These are phyloP conservation scores for Dromaius novaehollandiae DNA, from an alignment of 2,113 vertebrate species.

Conservation along the genomic window DNA sequence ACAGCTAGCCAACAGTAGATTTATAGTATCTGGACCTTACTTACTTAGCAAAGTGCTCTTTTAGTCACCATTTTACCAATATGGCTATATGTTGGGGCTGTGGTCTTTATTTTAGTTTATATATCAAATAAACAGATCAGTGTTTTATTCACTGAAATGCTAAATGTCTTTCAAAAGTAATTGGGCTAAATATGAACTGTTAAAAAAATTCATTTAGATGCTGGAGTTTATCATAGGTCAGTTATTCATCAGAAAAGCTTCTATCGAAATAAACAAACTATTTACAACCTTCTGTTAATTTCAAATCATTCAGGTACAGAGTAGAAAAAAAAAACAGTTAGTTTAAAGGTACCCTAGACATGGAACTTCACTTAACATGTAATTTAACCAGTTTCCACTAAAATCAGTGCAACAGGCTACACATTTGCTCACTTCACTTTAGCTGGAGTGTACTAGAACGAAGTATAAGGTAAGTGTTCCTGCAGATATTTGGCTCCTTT, in stretches of 20 bases:
- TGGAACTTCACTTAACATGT: not conserved
- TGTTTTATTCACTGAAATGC: not conserved
- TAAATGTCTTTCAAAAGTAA: not conserved
- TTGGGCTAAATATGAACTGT: not conserved
- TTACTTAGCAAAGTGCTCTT: not conserved
- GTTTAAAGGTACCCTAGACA: not conserved
- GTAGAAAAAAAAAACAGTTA: not conserved
- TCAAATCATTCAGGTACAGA: not conserved
- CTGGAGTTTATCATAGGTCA: not conserved
- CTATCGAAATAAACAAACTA: not conserved
- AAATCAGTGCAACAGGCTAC: not conserved
- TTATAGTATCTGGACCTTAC: not conserved
- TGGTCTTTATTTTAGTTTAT: not conserved
- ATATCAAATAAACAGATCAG: not conserved
- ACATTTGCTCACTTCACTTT: not conserved
- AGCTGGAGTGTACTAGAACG: not conserved
- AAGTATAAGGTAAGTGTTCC: not conserved
- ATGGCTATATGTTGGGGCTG: not conserved
- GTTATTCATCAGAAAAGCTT: not conserved
- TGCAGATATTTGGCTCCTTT: not conserved
- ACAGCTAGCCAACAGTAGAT: accelerated
- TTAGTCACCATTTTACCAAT: not conserved
- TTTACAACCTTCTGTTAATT: not conserved
- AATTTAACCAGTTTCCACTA: not conserved
- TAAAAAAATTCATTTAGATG: not conserved